Conservation (phyloP, 1,140 invertebrate genomes). For the Tribolium madens region DNA sequence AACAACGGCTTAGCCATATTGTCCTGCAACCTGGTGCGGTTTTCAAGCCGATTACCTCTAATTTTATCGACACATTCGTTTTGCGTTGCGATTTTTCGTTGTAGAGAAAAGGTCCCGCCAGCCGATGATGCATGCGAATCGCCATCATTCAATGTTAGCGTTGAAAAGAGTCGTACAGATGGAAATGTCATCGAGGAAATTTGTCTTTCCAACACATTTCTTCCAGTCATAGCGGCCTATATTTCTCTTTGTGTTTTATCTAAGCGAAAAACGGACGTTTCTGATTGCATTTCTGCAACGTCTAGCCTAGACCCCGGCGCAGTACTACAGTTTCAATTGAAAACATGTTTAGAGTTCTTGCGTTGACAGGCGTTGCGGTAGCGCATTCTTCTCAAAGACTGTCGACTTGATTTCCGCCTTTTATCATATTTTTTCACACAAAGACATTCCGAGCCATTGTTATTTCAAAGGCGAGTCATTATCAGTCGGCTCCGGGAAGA, state of each 20-base stretch:
- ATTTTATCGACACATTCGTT: conserved; percentile 8
- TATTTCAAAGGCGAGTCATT: conserved; percentile 16
- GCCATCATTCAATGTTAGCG: conserved; percentile 46
- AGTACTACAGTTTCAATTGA: conserved; percentile 18
- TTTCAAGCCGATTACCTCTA: conserved; percentile 1
- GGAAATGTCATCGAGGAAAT: conserved; percentile 58
- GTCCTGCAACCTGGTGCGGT: neutral
- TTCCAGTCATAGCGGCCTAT: conserved; percentile 49
- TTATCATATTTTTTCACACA: conserved; percentile 25
- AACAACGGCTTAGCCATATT: neutral
- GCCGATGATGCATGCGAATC: conserved; percentile 44
- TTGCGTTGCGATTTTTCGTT: neutral
- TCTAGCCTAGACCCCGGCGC: conserved; percentile 19
- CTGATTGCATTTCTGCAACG: conserved; percentile 9
- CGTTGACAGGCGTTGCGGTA: conserved; percentile 7
- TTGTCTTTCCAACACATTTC: conserved; percentile 57
- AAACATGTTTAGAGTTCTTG: conserved; percentile 22
- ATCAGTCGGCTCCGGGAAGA: neutral
- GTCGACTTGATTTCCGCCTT: conserved; percentile 14
- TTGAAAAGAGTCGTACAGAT: conserved; percentile 55
- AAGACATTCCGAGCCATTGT: conserved; percentile 2
- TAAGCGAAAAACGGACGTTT: conserved; percentile 28
- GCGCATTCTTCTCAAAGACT: conserved; percentile 1
- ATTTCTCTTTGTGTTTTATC: conserved; percentile 50
- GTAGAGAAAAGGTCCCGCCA: neutral